Base-by-base conservation (phyloP, 2,797 vertebrate species). In the Steatocranus sp. region DNA sequence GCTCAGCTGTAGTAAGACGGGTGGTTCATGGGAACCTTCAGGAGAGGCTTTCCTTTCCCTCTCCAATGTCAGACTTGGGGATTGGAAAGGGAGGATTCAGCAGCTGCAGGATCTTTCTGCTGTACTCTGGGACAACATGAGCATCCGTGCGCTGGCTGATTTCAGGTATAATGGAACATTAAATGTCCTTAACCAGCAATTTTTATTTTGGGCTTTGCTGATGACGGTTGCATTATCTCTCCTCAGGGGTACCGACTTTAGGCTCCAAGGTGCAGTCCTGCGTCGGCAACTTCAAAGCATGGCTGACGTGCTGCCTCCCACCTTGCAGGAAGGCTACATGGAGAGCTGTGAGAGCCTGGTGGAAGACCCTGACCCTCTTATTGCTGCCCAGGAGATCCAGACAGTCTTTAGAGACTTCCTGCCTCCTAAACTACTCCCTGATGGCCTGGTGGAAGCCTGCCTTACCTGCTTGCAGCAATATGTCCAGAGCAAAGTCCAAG, bases 61-160 rank as follows among this genome's bases (percentile, higher is more conserved):
- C 49, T 98, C 97, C 9, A 94, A 94, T 1, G 96, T 99, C 83
- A 97, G 96, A 17, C 92, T 99, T 66, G 98, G 97, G 43, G 98
- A 97, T 87, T 98, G 97, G 96, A 94, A 92, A 88, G 97, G 98
- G 91, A 96, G 97, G 91, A 94, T 96, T 46, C 96, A 96, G 82
- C 99, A 99, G 93, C 97, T 99, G 30, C 96, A 95, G 85, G 97
- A 98, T 73, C 90, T 98, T 68, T 97, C 91, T 48, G 91, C 95
- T 1, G 94, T 95, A 4, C 89, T 99, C 78, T 99, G 98, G 98
- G 97, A 97, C 83, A 99, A 99, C 77, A 95, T 98, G 96, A 89
- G 96, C 81, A 61, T 98, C 18, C 91, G 95, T 73, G 95, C 96
- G 4, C 27, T 96, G 79, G 96, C 97, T 48, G 96, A 97, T 17